phyloP scores from a whole-genome alignment of 92 coral and sea anemone genomes.

The Virgularia gustaviana region DNA sequence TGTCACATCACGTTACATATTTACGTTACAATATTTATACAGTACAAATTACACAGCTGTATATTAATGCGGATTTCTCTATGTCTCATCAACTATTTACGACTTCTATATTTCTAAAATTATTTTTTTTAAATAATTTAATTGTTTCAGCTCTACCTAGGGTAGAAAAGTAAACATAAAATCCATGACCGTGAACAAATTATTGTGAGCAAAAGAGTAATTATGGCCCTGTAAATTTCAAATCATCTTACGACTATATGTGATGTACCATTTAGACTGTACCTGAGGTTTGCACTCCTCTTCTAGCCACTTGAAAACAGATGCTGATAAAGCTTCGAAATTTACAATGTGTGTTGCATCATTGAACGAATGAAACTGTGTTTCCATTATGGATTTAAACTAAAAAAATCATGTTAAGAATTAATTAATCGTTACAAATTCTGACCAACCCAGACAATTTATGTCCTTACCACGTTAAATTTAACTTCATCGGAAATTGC shows the following conservation, averaged over 20 bases:
- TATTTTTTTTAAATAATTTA: no score
- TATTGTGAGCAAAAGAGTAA: neutral
- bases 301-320: slow-evolving; percentile 92
- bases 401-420: slow-evolving; percentile 13
- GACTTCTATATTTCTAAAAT: no score
- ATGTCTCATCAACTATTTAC: no score
- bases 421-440: neutral
- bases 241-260: neutral
- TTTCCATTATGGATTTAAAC: slow-evolving; percentile 89
- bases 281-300: slow-evolving; percentile 99
- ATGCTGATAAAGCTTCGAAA: slow-evolving; percentile 84
- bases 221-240: neutral
- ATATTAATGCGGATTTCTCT: no score
- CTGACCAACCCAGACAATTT: neutral
- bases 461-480: slow-evolving; percentile 73
- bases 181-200: neutral
- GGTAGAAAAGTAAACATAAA: no score
- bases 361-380: slow-evolving; percentile 84
- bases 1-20: no score
- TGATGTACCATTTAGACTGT: neutral
- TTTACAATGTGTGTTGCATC: slow-evolving; percentile 67
- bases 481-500: slow-evolving; percentile 84
- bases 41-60: no score
- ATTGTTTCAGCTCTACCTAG: no score
- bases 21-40: no score